Evolutionary conservation across 2,888 invertebrate genomes (phyloP).

Genomic region (Glyphotaelius pellucidus): DNA sequence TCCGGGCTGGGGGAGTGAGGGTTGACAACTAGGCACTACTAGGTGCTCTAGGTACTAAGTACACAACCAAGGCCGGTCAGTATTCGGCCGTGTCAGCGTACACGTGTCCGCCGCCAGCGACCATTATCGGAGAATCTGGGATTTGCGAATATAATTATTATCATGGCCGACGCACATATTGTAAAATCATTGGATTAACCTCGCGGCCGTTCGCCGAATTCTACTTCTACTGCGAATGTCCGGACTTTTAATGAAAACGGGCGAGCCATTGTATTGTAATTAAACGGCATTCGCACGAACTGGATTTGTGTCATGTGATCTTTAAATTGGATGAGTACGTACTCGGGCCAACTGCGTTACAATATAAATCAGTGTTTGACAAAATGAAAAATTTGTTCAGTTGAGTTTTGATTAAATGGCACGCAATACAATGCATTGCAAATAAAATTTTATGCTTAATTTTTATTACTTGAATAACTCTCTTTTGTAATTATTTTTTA

Average conservation of each 20-base stretch:
- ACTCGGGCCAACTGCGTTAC: not conserved
- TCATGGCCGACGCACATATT: conserved; percentile 37
- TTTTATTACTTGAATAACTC: too few species aligned
- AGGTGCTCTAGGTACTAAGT: too few species aligned
- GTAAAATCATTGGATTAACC: conserved; percentile 39
- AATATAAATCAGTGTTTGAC: not conserved
- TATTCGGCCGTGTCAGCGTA: not conserved
- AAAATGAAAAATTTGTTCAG: not conserved
- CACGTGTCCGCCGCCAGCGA: not conserved
- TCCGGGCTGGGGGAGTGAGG: not conserved
- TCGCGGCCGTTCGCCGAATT: not conserved
- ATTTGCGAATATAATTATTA: conserved; percentile 37
- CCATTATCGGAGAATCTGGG: conserved; percentile 13
- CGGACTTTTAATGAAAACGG: conserved; percentile 35
- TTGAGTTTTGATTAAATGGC: not conserved
- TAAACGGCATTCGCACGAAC: not conserved
- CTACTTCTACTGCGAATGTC: not conserved
- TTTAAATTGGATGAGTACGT: not conserved
- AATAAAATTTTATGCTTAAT: not conserved
- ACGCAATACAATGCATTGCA: not conserved
- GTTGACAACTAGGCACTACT: not conserved
- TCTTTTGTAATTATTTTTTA: too few species aligned
- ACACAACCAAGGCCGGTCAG: not conserved
- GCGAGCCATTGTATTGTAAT: conserved; percentile 13
- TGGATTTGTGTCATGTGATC: conserved; percentile 5